These are phyloP conservation scores for Shinisaurus crocodilurus DNA, from an alignment of 2,113 vertebrate genomes.

Conservation along the genomic window DNA sequence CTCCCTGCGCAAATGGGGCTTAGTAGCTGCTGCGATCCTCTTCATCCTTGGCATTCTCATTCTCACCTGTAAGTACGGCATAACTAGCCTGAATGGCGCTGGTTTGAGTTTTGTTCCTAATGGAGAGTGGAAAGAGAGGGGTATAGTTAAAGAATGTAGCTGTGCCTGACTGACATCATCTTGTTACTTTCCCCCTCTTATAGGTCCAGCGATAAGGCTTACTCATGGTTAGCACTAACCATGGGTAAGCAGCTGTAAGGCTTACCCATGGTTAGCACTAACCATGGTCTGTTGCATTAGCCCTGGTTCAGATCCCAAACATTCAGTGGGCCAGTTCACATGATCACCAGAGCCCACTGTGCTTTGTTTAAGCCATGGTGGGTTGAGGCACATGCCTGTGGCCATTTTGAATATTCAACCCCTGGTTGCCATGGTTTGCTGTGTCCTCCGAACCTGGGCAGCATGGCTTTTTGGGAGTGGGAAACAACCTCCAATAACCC, in stretches of 20 bases:
- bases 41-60: slow-evolving; percentile 71
- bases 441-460: no score
- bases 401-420: no score
- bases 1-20: slow-evolving; percentile 64
- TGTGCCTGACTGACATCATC: not conserved
- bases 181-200: not conserved
- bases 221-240: no score
- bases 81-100: not conserved
- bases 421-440: no score
- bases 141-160: not conserved
- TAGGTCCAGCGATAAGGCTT: not conserved
- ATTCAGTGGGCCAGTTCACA: not conserved
- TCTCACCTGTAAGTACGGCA: slow-evolving; percentile 67
- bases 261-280: not conserved
- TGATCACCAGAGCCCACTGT: no score
- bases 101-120: not conserved
- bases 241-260: no score
- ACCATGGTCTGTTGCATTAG: not conserved
- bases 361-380: no score
- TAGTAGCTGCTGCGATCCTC: slow-evolving; percentile 66
- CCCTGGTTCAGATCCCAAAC: not conserved
- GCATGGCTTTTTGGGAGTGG: no score
- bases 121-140: not conserved
- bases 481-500: no score
- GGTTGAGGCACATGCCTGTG: no score